These are phyloP conservation scores for Calosoma granatense DNA, from an alignment of 1,140 invertebrate species.

Conservation along the genomic window DNA sequence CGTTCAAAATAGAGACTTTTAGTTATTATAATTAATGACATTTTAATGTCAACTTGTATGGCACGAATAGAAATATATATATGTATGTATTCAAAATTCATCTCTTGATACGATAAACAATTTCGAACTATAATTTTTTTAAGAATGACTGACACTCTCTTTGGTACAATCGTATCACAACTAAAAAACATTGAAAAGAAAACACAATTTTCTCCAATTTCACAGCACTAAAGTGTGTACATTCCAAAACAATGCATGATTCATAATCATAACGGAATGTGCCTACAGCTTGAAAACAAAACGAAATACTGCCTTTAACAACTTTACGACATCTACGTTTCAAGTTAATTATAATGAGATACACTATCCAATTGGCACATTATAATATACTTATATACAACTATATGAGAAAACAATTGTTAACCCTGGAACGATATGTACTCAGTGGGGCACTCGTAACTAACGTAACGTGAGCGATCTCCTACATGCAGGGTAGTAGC, in stretches of 20 bases:
- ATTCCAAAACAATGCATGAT: slow-evolving; percentile 13
- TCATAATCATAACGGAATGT: slow-evolving; percentile 8
- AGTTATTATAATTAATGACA: background rate
- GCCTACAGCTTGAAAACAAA: background rate
- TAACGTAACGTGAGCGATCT: background rate
- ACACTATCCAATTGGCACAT: slow-evolving; percentile 5
- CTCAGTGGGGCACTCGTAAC: background rate
- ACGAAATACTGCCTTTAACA: slow-evolving; percentile 1
- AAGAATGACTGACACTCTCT: slow-evolving; percentile 10
- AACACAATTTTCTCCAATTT: background rate
- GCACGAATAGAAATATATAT: slow-evolving; percentile 7
- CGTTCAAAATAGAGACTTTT: slow-evolving; percentile 8
- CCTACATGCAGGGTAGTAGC: background rate
- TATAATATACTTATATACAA: slow-evolving; percentile 4
- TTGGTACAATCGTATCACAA: slow-evolving; percentile 14
- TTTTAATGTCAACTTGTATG: slow-evolving; percentile 7
- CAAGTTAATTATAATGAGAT: slow-evolving; percentile 3
- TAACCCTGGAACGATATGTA: slow-evolving; percentile 8
- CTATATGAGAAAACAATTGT: slow-evolving; percentile 6
- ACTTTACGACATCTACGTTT: slow-evolving; percentile 2
- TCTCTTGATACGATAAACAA: slow-evolving; percentile 5
- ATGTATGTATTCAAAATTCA: slow-evolving; percentile 3
- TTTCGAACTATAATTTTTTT: slow-evolving; percentile 3
- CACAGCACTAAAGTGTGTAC: slow-evolving; percentile 16
- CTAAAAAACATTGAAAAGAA: slow-evolving; percentile 7